Percentiles rank a stretch among this genome's conserved stretches.
Evolutionary conservation across 2,888 invertebrate genomes (phyloP).

Genomic region (Lapara coniferarum): DNA sequence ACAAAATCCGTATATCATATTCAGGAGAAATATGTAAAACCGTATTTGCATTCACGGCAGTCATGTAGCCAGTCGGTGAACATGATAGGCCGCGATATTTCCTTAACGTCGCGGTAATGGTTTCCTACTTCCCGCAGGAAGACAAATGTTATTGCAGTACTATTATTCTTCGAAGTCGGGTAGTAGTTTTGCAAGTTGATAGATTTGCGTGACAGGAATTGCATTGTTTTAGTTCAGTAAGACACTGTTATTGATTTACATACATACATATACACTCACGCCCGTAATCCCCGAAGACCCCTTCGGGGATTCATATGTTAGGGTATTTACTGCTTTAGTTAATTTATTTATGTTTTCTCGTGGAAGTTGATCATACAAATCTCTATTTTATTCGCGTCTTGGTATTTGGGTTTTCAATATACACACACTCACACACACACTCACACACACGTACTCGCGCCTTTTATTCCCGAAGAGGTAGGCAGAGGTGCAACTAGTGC

Average conservation of each 20-base stretch:
- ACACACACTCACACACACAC: too few species aligned
- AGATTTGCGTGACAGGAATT: not conserved
- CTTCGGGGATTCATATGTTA: too few species aligned
- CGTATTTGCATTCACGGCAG: not conserved
- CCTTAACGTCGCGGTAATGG: constrained; percentile 12
- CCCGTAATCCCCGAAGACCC: too few species aligned
- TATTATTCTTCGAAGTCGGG: constrained; percentile 18
- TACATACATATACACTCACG: too few species aligned
- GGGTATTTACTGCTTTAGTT: too few species aligned
- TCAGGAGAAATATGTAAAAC: not conserved
- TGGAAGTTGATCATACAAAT: not conserved
- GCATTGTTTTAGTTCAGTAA: not conserved
- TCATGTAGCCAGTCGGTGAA: not conserved
- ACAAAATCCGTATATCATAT: not conserved
- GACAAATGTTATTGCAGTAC: constrained; percentile 9
- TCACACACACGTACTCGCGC: too few species aligned
- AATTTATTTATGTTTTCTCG: not conserved
- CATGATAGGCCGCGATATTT: constrained; percentile 8
- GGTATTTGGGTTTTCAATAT: not conserved
- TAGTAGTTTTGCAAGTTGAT: not conserved
- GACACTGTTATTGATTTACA: too few species aligned
- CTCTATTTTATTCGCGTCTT: not conserved
- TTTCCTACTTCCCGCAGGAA: constrained; percentile 10
- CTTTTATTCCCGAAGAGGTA: too few species aligned
- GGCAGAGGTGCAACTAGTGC: too few species aligned